phyloP scores from a whole-genome alignment of 2,797 vertebrate genomes.

The Acanthornis magna region DNA sequence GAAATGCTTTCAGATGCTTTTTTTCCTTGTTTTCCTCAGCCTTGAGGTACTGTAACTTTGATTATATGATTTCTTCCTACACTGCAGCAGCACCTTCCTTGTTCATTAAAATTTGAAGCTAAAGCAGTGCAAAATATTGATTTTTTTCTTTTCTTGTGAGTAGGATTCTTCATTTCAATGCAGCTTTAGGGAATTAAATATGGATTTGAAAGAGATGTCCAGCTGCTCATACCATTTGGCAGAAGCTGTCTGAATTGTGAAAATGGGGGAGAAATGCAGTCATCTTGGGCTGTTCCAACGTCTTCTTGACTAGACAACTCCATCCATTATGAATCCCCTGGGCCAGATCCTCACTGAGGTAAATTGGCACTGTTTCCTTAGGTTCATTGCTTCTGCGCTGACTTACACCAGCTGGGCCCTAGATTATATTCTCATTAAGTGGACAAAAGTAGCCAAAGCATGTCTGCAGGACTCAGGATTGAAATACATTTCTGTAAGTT shows the following conservation, averaged over 20 bases:
- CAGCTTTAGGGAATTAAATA: slow-evolving; percentile 58
- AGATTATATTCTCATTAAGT: slow-evolving; percentile 45
- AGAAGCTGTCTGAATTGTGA: slow-evolving; percentile 1
- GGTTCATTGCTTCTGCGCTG: neutral
- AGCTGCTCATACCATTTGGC: slow-evolving; percentile 46
- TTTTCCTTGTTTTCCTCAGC: neutral
- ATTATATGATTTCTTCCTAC: neutral
- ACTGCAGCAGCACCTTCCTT: neutral
- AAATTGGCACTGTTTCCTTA: neutral
- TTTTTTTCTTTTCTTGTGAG: slow-evolving; percentile 8
- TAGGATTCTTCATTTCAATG: slow-evolving; percentile 5
- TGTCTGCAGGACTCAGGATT: neutral
- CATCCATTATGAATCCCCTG: slow-evolving; percentile 57
- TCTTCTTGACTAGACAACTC: slow-evolving; percentile 28
- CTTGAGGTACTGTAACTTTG: neutral
- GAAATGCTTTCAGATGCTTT: neutral
- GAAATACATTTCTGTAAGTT: slow-evolving; percentile 19
- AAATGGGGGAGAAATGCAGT: neutral
- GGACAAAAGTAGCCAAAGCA: neutral
- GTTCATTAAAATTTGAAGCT: neutral
- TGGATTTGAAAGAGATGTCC: slow-evolving; percentile 38
- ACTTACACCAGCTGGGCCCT: slow-evolving; percentile 21
- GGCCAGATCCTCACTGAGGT: slow-evolving; percentile 4
- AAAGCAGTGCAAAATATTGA: slow-evolving; percentile 24
- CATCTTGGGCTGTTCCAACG: neutral